Evolutionary conservation across 2,113 vertebrate species (phyloP), one percentile per base, ranked within the genome.

Genomic region (Catharus bicknelli): DNA sequence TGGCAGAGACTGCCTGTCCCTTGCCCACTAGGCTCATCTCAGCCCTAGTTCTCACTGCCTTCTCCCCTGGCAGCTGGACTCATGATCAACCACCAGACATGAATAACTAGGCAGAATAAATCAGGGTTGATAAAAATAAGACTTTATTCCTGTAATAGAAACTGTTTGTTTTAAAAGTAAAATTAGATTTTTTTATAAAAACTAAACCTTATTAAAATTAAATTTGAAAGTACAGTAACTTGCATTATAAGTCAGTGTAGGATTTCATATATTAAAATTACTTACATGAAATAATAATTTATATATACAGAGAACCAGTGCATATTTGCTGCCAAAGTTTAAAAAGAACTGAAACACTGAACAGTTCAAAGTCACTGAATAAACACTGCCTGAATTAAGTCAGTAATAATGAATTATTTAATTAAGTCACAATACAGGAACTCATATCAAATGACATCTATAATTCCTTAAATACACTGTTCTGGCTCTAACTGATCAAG

Each of bases 371-470:
- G 76, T 66, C 73, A 67, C 64, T 90, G 73, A 84, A 84, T 63
- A 90, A 94, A 92, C 69, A 90, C 43, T 67, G 59, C 57, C 79
- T 89, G 78, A 90, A 90, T 85, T 62, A 90, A 94, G 73, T 80
- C 86, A 91, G 67, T 81, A 88, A 70, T 90, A 90, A 94, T 5
- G 3, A 81, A 86, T 94, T 84, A 86, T 66, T 90, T 86, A 64
- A 93, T 87, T 88, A 70, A 86, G 73, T 55, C 61, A 89, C 27
- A 88, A 89, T 74, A 75, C 53, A 92, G 73, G 84, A 94, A 95
- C 48, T 57, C 1, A 0, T 86, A 89, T 90, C 61, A 89, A 84
- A 63, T 87, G 34, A 78, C 64, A 81, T 54, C 69, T 66, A 1
- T 29, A 42, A 61, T 77, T 81, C 62, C 57, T 59, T 86, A 86